Percentiles rank a stretch among this genome's conserved stretches.
phyloP scores from a whole-genome alignment of 2,888 invertebrate genomes.

The Charanyca ferruginea region DNA sequence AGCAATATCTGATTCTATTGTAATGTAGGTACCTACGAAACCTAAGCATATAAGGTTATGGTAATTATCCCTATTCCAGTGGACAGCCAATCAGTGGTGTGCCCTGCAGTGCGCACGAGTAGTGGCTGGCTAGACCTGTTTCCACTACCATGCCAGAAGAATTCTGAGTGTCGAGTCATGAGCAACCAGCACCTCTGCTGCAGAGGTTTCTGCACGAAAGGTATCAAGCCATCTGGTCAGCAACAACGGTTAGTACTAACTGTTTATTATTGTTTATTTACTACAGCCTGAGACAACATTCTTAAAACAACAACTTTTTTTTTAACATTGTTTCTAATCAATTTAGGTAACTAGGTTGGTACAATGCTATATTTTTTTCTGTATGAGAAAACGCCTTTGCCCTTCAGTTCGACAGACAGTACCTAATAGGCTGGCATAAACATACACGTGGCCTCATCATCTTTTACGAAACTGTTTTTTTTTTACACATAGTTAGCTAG shows the following conservation, averaged over 20 bases:
- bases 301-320: too few species aligned
- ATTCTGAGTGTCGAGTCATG: constrained; percentile 90
- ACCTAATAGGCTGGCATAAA: too few species aligned
- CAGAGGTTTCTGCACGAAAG: constrained; percentile 89
- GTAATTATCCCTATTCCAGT: constrained; percentile 64
- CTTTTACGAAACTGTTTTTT: too few species aligned
- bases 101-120: constrained; percentile 86
- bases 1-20: background rate
- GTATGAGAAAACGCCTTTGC: too few species aligned
- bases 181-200: constrained; percentile 91
- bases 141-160: constrained; percentile 90
- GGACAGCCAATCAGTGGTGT: constrained; percentile 79
- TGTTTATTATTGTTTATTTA: background rate
- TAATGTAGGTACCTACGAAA: background rate
- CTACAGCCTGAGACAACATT: background rate
- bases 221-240: constrained; percentile 75
- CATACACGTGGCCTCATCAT: too few species aligned
- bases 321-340: too few species aligned
- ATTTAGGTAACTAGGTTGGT: too few species aligned
- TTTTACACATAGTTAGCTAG: too few species aligned
- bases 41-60: background rate
- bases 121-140: constrained; percentile 90
- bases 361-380: too few species aligned
- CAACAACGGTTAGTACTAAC: constrained; percentile 73
- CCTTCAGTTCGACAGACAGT: too few species aligned